Percentiles rank a stretch among this genome's conserved stretches.
phyloP scores from a whole-genome alignment of 1,140 invertebrate species.

The Littorina saxatilis region DNA sequence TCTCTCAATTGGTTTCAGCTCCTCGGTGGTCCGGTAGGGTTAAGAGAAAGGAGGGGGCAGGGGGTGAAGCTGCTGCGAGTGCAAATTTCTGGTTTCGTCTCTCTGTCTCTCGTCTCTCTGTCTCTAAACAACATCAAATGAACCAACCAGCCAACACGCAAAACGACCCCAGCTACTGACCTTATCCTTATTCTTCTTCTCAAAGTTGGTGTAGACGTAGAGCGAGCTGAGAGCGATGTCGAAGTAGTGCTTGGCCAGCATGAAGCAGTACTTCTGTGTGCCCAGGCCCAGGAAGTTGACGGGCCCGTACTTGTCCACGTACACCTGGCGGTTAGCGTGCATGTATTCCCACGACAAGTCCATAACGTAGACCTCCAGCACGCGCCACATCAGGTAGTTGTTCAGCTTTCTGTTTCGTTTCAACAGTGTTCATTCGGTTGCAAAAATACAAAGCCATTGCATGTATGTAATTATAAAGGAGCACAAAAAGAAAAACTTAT shows the following conservation, averaged over 20 bases:
- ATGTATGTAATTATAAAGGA: too few relatives aligned
- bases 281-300: slow-evolving; percentile 74
- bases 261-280: slow-evolving; percentile 80
- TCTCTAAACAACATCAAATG: too few relatives aligned
- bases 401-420: slow-evolving; percentile 80
- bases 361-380: slow-evolving; percentile 79
- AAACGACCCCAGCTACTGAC: slow-evolving; percentile 62
- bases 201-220: slow-evolving; percentile 74
- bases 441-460: too few relatives aligned
- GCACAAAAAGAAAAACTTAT: too few relatives aligned
- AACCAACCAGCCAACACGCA: too few relatives aligned
- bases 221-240: slow-evolving; percentile 78
- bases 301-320: slow-evolving; percentile 77
- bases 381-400: slow-evolving; percentile 81
- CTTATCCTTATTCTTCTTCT: slow-evolving; percentile 66
- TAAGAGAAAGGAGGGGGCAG: too few relatives aligned
- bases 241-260: slow-evolving; percentile 77
- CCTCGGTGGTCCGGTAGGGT: too few relatives aligned
- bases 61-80: too few relatives aligned
- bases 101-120: too few relatives aligned
- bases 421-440: too few relatives aligned
- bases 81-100: too few relatives aligned
- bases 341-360: slow-evolving; percentile 79
- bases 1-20: too few relatives aligned
- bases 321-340: slow-evolving; percentile 77